Percentiles rank a stretch among this genome's conserved stretches.
phyloP scores from a whole-genome alignment of 2,888 invertebrate genomes.

The Lissonota sp. region DNA sequence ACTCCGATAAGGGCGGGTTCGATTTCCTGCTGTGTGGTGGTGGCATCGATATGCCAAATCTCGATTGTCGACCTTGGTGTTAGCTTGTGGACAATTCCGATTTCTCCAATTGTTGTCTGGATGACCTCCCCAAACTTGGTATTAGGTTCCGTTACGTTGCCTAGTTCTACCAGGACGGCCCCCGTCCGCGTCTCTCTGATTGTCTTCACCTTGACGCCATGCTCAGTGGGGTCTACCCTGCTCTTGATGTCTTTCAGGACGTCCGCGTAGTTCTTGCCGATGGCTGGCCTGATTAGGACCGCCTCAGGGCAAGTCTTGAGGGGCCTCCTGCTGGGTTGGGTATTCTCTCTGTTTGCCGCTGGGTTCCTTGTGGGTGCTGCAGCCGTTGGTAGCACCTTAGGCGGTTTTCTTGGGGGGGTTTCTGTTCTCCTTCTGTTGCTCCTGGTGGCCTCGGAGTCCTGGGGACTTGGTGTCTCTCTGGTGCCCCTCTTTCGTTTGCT shows the following conservation, averaged over 20 bases:
- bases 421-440: background rate
- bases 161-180: conserved; percentile 20
- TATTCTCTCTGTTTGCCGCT: background rate
- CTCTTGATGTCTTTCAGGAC: background rate
- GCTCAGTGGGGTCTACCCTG: background rate
- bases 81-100: conserved; percentile 9
- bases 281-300: background rate
- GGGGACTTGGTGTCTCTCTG: background rate
- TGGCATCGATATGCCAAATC: conserved; percentile 3
- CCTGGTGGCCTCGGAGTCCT: too few species aligned
- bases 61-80: background rate
- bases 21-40: conserved; percentile 1
- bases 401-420: too few species aligned
- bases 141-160: background rate
- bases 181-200: conserved; percentile 17
- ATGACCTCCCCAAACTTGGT: background rate
- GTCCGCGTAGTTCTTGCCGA: background rate
- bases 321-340: background rate
- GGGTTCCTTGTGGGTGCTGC: background rate
- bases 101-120: background rate
- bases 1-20: background rate
- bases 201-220: conserved; percentile 1
- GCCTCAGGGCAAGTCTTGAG: background rate
- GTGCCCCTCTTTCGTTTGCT: background rate
- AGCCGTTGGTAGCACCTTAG: too few species aligned